Evolutionary conservation across 37 sponge, comb jelly and placozoan genomes (phyloP).

Genomic region (Geodia barretti): DNA sequence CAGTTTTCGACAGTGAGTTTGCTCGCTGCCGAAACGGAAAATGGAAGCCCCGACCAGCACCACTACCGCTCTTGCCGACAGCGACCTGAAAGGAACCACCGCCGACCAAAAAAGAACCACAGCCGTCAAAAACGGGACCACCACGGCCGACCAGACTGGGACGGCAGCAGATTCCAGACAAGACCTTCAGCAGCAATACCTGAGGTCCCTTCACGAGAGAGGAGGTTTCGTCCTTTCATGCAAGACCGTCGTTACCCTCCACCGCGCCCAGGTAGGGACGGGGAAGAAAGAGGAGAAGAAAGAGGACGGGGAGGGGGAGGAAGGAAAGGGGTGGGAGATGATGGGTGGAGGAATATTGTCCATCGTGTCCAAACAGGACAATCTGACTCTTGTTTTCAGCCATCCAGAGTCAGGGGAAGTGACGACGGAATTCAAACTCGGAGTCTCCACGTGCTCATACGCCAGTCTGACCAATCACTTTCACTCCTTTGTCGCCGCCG

Average conservation of each 20-base stretch:
- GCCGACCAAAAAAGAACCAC: no score
- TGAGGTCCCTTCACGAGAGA: conserved; percentile 4
- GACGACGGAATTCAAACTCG: conserved; percentile 9
- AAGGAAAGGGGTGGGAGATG: conserved; percentile 18
- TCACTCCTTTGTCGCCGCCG: conserved; percentile 16
- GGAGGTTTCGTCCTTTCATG: conserved; percentile 48
- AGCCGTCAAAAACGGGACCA: no score
- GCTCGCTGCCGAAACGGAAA: no score
- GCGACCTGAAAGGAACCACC: no score
- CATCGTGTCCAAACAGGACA: conserved; percentile 21
- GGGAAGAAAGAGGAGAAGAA: neutral
- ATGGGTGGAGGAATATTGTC: conserved; percentile 52
- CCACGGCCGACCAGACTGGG: neutral
- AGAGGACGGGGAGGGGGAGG: neutral
- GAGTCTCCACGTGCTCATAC: conserved; percentile 10
- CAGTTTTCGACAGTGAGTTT: no score
- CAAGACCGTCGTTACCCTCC: conserved; percentile 43
- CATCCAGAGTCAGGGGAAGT: conserved; percentile 31
- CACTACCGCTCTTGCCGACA: no score
- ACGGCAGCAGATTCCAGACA: neutral
- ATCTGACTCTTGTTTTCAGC: conserved; percentile 1
- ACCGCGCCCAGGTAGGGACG: conserved; percentile 8
- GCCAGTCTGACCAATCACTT: conserved; percentile 27
- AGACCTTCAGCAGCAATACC: conserved; percentile 3
- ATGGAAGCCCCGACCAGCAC: no score